phyloP scores from a whole-genome alignment of 1,140 invertebrate genomes.

The Subanguina moxae region DNA sequence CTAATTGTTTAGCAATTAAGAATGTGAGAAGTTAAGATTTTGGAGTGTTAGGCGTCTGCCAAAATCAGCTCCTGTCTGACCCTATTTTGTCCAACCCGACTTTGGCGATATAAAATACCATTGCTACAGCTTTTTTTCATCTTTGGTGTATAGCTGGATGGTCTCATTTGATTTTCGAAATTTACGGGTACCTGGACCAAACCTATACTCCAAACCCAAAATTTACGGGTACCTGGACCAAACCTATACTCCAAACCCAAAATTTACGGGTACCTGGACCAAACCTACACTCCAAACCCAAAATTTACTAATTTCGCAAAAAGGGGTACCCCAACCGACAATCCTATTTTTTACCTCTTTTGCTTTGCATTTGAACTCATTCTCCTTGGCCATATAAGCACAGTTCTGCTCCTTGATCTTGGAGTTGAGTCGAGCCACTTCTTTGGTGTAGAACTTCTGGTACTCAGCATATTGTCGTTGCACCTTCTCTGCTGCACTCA shows the following conservation, averaged over 20 bases:
- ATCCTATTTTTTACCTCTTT: constrained; percentile 42
- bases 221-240: no score
- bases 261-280: no score
- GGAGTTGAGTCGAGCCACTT: constrained; percentile 50
- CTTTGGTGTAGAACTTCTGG: constrained; percentile 54
- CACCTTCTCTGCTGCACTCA: constrained; percentile 51
- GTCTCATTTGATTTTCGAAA: no score
- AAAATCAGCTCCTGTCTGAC: no score
- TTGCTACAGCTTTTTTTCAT: no score
- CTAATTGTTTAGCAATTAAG: neutral
- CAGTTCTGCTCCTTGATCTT: constrained; percentile 42
- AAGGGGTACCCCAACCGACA: no score
- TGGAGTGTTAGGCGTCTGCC: neutral
- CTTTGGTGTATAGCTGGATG: no score
- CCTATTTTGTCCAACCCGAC: no score
- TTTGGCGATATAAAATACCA: no score
- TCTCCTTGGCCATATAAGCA: constrained; percentile 43
- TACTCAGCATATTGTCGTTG: constrained; percentile 55
- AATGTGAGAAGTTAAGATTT: neutral
- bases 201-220: neutral
- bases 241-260: no score
- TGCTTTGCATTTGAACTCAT: constrained; percentile 43
- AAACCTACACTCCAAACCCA: neutral
- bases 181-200: no score
- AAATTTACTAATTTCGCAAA: constrained; percentile 1